Percentiles rank a stretch among this genome's conserved stretches.
phyloP scores from a whole-genome alignment of 2,888 invertebrate genomes.

The Nezara viridula region DNA sequence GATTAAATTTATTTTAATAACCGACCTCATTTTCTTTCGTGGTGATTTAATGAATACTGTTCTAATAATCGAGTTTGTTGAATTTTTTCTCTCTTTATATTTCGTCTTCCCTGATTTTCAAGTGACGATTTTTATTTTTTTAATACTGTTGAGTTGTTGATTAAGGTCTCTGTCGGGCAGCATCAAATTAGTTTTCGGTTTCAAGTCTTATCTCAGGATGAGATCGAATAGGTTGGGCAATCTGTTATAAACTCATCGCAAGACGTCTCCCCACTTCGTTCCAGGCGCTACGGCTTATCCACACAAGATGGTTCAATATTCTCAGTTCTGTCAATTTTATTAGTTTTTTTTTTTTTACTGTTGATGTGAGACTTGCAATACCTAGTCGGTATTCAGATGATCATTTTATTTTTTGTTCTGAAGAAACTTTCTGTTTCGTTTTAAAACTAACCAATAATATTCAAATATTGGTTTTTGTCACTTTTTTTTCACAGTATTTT shows the following conservation, averaged over 20 bases:
- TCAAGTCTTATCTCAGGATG: not conserved
- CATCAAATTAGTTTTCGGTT: not conserved
- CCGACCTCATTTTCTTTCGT: too few relatives aligned
- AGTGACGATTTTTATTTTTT: not conserved
- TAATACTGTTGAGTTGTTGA: not conserved
- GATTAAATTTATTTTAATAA: too few relatives aligned
- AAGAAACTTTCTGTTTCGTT: not conserved
- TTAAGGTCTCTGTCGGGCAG: not conserved
- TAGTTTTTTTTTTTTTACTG: too few relatives aligned
- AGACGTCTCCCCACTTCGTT: not conserved
- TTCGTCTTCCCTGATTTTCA: not conserved
- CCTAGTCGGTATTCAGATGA: too few relatives aligned
- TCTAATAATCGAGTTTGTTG: not conserved
- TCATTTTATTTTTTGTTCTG: too few relatives aligned
- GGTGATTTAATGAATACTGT: too few relatives aligned
- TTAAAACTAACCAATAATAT: not conserved
- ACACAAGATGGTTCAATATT: not conserved
- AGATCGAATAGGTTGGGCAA: slow-evolving; percentile 5
- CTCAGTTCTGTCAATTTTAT: not conserved
- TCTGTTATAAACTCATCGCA: slow-evolving; percentile 18
- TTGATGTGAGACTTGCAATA: too few relatives aligned
- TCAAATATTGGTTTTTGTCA: not conserved
- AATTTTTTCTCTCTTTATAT: not conserved
- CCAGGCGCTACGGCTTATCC: not conserved
- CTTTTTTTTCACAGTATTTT: too few relatives aligned